Evolutionary conservation across 2,113 vertebrate genomes (phyloP), one percentile per base, ranked within the genome.

Genomic region (Bettongia penicillata): DNA sequence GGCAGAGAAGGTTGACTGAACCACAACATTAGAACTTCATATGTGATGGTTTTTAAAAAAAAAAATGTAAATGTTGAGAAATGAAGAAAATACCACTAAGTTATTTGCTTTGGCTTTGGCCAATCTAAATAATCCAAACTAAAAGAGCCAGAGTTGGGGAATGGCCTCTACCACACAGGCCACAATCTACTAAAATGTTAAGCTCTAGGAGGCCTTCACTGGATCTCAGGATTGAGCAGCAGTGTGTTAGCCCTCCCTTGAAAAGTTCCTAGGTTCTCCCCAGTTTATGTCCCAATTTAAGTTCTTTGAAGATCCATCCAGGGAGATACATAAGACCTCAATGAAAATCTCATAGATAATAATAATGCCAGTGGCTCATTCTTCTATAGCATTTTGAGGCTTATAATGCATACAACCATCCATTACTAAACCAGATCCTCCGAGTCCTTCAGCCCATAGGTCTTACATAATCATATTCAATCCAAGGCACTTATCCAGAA

Each of bases 381-480:
- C 7, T 84, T 84, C 14, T 43, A 22, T 43, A 84, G 37, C 6
- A 84, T 7, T 43, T 43, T 84, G 43, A 43, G 14, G 16, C 43
- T 84, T 84, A 84, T 16, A 84, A 43, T 6, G 16, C n/a, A 43
- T 84, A 43, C 68, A 84, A 84, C 0, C 16, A 43, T 84, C 37
- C 37, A 84, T 84, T 19, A 43, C 22, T 1, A 93, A 95, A 91
- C 0, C 0, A 47, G 47, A 49, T 0, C 12, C 10, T 49, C 31
- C 68, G 10, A 19, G n/a, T 9, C 50, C 11, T 90, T 57, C 53
- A 91, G 53, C 0, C 52, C 0, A 14, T 22, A 89, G 89, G 92
- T 0, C 0, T 68, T 77, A n/a, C 0, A 0, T 51, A 53, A 5
- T 57, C 8, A 31, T 89, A 48, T 12, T 50, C 48, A 28, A 61